Percentiles rank a stretch among this genome's conserved stretches.
Evolutionary conservation across 2,113 vertebrate genomes (phyloP).

Genomic region (Xiphophorus couchianus): DNA sequence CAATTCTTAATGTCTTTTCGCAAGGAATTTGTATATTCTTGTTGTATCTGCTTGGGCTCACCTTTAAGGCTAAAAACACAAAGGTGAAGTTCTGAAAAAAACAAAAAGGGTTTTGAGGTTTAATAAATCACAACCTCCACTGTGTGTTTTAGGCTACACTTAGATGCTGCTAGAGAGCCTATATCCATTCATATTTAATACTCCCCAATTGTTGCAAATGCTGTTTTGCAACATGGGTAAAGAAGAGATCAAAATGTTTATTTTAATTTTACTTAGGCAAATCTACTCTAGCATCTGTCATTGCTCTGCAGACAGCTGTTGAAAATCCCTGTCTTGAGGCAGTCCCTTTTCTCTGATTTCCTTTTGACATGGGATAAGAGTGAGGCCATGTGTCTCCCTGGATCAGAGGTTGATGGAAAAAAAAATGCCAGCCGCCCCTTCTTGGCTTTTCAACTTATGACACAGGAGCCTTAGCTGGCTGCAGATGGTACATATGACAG

Average conservation of each 20-base stretch:
- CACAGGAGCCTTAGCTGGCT: slow-evolving; percentile 33
- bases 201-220: slow-evolving; percentile 16
- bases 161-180: slow-evolving; percentile 8
- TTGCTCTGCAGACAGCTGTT: slow-evolving; percentile 29
- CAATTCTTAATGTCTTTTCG: not conserved
- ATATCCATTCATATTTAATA: slow-evolving; percentile 17
- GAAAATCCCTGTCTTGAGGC: slow-evolving; percentile 57
- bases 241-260: slow-evolving; percentile 50
- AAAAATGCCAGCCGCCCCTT: slow-evolving; percentile 45
- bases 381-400: slow-evolving; percentile 48
- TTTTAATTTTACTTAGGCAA: slow-evolving; percentile 55
- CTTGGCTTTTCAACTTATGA: slow-evolving; percentile 20
- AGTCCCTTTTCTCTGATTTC: slow-evolving; percentile 46
- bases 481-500: slow-evolving; percentile 44
- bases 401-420: slow-evolving; percentile 45
- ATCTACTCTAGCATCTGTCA: slow-evolving; percentile 60
- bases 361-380: slow-evolving; percentile 65
- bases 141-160: slow-evolving; percentile 35
- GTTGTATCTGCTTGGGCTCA: not conserved
- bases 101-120: not conserved
- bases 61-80: not conserved
- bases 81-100: not conserved
- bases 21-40: not conserved
- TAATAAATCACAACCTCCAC: slow-evolving; percentile 2
- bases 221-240: slow-evolving; percentile 36